Evolutionary conservation across 2,888 invertebrate species (phyloP).

Genomic region (Resseliella maxima): DNA sequence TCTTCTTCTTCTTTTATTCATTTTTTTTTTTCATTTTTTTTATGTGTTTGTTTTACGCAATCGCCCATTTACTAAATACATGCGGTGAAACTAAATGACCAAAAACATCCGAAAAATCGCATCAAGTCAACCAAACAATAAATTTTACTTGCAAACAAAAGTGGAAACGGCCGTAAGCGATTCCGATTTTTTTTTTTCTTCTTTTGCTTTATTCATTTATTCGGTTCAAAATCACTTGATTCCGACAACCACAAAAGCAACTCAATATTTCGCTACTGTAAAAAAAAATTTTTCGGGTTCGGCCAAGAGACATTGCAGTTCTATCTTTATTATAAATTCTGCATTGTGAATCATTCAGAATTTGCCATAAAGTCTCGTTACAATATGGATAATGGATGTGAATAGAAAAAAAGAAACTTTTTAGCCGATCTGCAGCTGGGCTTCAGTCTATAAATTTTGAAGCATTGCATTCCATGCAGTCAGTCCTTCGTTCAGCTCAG

Average conservation of each 20-base stretch:
- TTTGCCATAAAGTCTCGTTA: conserved; percentile 25
- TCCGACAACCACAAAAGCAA: neutral
- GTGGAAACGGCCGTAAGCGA: neutral
- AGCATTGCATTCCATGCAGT: neutral
- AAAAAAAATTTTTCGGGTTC: neutral
- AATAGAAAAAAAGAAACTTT: neutral
- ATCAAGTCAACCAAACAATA: conserved; percentile 35
- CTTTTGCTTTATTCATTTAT: neutral
- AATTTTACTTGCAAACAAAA: neutral
- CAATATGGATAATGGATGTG: neutral
- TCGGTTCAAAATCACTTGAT: neutral
- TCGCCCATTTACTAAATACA: conserved; percentile 23
- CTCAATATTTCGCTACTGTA: neutral
- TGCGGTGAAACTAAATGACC: neutral
- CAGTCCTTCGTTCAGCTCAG: neutral
- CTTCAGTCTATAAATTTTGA: conserved; percentile 27
- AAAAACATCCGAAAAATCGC: conserved; percentile 6
- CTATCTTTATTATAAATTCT: conserved; percentile 47
- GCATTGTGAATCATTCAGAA: conserved; percentile 27
- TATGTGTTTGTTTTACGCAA: conserved; percentile 1
- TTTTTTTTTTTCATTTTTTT: neutral
- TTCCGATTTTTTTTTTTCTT: neutral
- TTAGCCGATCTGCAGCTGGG: conserved; percentile 20
- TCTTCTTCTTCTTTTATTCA: neutral
- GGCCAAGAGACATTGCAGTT: neutral